Percentiles rank a stretch among this genome's conserved stretches.
phyloP scores from a whole-genome alignment of 1,140 invertebrate species.

The Lordiphosa stackelbergi region DNA sequence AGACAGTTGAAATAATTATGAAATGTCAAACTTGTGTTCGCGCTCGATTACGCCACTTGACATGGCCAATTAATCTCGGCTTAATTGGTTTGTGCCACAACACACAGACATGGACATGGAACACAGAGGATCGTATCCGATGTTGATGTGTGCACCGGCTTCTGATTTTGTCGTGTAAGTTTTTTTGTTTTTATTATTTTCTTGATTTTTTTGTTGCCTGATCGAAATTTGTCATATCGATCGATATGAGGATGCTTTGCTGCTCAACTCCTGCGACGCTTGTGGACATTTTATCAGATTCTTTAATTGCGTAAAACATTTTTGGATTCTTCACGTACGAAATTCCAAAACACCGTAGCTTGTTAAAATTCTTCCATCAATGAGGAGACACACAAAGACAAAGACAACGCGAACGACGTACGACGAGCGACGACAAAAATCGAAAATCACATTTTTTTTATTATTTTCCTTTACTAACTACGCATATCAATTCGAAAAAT shows the following conservation, averaged over 20 bases:
- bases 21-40: conserved; percentile 75
- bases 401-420: conserved; percentile 13
- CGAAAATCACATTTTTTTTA: conserved; percentile 12
- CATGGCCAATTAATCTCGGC: conserved; percentile 75
- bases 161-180: conserved; percentile 59
- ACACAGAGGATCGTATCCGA: conserved; percentile 26
- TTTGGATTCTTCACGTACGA: conserved; percentile 75
- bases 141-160: conserved; percentile 59
- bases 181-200: conserved; percentile 19
- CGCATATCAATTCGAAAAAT: too few species aligned
- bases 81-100: conserved; percentile 75
- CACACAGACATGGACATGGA: conserved; percentile 20
- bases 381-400: conserved; percentile 44
- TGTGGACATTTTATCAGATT: conserved; percentile 75
- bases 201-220: conserved; percentile 10
- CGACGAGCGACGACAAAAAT: conserved; percentile 11
- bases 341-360: conserved; percentile 73
- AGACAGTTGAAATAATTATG: conserved; percentile 72
- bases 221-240: conserved; percentile 71
- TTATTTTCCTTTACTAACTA: too few species aligned
- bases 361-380: conserved; percentile 75
- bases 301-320: conserved; percentile 76
- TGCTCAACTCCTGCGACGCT: conserved; percentile 37
- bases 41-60: conserved; percentile 75
- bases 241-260: conserved; percentile 50